Base-by-base conservation (phyloP, 2,113 vertebrate genomes). In the Rissa tridactyla region DNA sequence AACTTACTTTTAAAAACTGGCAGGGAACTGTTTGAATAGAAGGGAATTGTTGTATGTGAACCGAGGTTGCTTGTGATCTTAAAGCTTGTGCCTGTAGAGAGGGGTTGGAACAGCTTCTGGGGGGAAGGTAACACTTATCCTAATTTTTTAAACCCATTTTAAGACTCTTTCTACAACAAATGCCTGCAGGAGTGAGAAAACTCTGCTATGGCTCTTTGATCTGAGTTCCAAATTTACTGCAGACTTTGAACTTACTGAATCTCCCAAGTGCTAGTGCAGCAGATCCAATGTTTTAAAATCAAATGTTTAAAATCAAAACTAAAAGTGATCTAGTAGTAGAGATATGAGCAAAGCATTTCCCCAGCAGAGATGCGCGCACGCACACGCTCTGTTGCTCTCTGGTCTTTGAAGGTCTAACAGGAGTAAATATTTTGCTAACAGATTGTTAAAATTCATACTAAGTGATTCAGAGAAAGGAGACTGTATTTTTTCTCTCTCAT, bases 341-440 rank as follows among this genome's bases (percentile, higher is more conserved):
- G 57, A 82, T 49, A 65, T 0, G 16, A 94, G 81, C 29, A 84
- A 84, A 84, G 38, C 38, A 34, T 84, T 92, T 93, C 58, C 51
- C 40, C 34, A 46, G 38, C 54, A 71, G 15, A 61, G 36, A 69
- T 38, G 14, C 9, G 2, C 7, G 9, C 65, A 9, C 30, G 38
- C 23, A 19, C 17, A 15, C 15, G 15, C 34, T 66, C 51, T 73
- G 42, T 32, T 78, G 38, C 60, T 64, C 22, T 82, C 44, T 57
- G 55, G 51, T 81, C 72, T 84, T 91, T 85, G 51, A 89, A 82
- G 38, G 20, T 79, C 42, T 87, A 68, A 57, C 46, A 83, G 60
- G 38, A 87, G 71, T 73, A 92, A 94, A 80, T 72, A 78, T 77
- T 95, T 95, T 85, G 81, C 71, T 85, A 57, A n/a, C 20, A 69